Percentiles rank a stretch among this genome's conserved stretches.
Evolutionary conservation across 1,140 invertebrate genomes (phyloP).

Genomic region (Ceratitis capitata): DNA sequence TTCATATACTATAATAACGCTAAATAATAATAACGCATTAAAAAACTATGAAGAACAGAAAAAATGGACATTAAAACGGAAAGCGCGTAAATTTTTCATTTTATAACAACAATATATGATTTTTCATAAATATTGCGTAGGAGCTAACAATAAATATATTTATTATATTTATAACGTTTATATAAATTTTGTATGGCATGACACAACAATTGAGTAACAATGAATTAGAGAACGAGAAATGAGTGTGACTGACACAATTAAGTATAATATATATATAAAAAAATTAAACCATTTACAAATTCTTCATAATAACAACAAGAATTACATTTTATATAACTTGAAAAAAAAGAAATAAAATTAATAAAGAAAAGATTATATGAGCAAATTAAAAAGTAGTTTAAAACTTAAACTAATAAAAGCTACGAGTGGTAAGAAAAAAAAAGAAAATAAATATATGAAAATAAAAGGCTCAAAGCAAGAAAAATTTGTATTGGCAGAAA

Average conservation of each 20-base stretch:
- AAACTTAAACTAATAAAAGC: no score
- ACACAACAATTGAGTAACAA: conserved; percentile 52
- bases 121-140: conserved; percentile 31
- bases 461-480: not conserved
- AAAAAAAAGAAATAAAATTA: conserved; percentile 24
- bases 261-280: no score
- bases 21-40: not conserved
- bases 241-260: conserved; percentile 16
- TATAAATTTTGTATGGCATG: conserved; percentile 62
- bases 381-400: no score
- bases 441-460: not conserved
- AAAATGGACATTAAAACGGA: conserved; percentile 26
- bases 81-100: not conserved
- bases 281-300: not conserved
- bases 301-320: not conserved
- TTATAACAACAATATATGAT: not conserved
- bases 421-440: no score
- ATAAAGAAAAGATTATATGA: not conserved
- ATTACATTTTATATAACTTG: no score
- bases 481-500: conserved; percentile 8
- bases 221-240: conserved; percentile 30
- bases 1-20: no score
- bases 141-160: conserved; percentile 11
- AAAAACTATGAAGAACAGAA: not conserved
- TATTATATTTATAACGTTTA: not conserved